Evolutionary conservation across 2,113 vertebrate species (phyloP), one percentile per base, ranked within the genome.

Genomic region (Stictonetta naevosa): DNA sequence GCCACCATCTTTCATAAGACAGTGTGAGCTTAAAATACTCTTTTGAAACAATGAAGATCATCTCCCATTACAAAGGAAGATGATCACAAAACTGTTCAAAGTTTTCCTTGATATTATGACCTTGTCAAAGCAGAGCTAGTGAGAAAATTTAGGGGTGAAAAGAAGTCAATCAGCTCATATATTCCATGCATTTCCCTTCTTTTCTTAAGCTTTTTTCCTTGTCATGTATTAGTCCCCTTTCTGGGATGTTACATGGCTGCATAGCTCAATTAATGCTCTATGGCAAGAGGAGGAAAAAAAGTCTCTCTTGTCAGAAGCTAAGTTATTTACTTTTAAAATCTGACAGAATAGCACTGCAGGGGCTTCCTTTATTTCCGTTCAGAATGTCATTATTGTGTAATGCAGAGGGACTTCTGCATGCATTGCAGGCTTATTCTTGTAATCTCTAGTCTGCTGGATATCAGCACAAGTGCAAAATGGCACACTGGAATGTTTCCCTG

Each of bases 301-400:
- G 96, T 97, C 93, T 97, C 96, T 98, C 97, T 97, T 98, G 97
- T 98, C 98, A 98, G 96, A 86, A 98, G 97, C 78, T 40, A 98
- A 98, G 98, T 98, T 98, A 98, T 98, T 98, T 98, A 98, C 97
- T 98, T 98, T 98, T 97, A 97, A 97, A 98, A 97, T 95, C 98
- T 98, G 98, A 98, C 98, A 98, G 97, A 98, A 97, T 96, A 97
- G 91, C 97, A 98, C 97, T 98, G 98, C 97, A 97, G 97, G 98
- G 97, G 97, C 97, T 98, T 98, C 98, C 97, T 98, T 98, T 98
- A 97, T 98, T 98, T 97, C 97, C 21, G 59, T 97, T 97, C 97
- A 91, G 97, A 97, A 98, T 97, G 98, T 97, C 97, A 93, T 98
- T 98, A 98, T 95, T 97, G 94, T 97, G 95, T 96, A 97, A 97